phyloP scores from a whole-genome alignment of 2,888 invertebrate species.

The Drosophila greeni region DNA sequence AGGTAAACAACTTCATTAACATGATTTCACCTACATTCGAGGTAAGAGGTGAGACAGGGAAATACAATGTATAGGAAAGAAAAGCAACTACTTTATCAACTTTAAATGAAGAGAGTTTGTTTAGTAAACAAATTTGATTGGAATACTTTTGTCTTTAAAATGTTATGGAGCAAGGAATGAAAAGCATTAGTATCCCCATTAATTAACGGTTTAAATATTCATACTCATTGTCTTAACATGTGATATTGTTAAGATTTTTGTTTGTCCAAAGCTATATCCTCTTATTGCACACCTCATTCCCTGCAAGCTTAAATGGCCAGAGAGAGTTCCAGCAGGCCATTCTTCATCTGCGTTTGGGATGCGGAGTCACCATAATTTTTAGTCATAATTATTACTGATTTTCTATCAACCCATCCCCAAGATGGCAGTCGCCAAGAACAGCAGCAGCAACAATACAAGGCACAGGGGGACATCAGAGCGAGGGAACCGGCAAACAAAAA shows the following conservation, averaged over 20 bases:
- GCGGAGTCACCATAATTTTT: slow-evolving; percentile 38
- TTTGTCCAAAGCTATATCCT: background rate
- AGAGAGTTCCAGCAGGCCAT: slow-evolving; percentile 22
- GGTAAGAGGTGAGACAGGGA: slow-evolving; percentile 15
- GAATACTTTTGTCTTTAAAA: background rate
- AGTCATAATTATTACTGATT: slow-evolving; percentile 41
- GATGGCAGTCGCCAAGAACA: slow-evolving; percentile 27
- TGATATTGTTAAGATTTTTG: background rate
- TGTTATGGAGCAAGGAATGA: no score
- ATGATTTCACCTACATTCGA: slow-evolving; percentile 61
- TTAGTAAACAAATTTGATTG: background rate
- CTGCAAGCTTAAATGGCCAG: background rate
- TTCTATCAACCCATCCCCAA: slow-evolving; percentile 35
- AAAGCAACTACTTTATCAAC: background rate
- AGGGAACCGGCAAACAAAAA: slow-evolving; percentile 44
- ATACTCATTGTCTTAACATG: background rate
- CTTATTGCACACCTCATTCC: background rate
- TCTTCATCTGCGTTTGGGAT: slow-evolving; percentile 16
- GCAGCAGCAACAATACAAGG: slow-evolving; percentile 6
- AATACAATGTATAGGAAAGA: background rate
- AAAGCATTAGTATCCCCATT: no score
- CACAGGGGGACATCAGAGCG: background rate
- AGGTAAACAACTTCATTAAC: slow-evolving; percentile 63
- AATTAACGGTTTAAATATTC: background rate
- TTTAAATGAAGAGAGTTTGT: background rate